Evolutionary conservation across 2,888 invertebrate genomes (phyloP).

Genomic region (Pollenia angustigena): DNA sequence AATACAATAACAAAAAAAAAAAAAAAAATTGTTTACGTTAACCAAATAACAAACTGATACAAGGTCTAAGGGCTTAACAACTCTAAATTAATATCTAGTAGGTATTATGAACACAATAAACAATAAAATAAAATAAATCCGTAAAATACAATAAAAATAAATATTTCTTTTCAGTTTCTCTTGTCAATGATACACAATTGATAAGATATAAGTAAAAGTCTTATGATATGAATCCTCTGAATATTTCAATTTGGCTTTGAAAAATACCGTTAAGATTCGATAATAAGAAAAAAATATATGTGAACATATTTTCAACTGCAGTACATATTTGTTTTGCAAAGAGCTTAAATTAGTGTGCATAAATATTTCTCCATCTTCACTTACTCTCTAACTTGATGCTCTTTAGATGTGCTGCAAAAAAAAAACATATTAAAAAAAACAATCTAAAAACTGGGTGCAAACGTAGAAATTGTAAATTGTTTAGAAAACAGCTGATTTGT

Average conservation of each 20-base stretch:
- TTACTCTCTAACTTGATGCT: constrained; percentile 17
- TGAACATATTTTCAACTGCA: not conserved
- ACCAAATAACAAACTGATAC: constrained; percentile 34
- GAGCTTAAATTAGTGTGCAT: constrained; percentile 3
- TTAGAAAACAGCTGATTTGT: constrained; percentile 61
- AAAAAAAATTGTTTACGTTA: too few species aligned
- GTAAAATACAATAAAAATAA: not conserved
- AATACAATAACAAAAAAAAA: not conserved
- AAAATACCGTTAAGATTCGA: constrained; percentile 44
- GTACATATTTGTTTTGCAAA: constrained; percentile 7
- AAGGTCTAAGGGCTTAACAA: constrained; percentile 46
- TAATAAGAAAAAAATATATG: not conserved
- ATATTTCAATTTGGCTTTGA: not conserved
- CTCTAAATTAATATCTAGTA: not conserved
- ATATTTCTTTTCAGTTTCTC: constrained; percentile 16
- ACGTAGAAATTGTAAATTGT: constrained; percentile 6
- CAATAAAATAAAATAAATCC: not conserved
- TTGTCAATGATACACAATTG: constrained; percentile 7
- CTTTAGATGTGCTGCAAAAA: constrained; percentile 16
- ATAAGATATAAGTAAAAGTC: constrained; percentile 3
- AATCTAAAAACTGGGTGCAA: not conserved
- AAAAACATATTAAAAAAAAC: not conserved
- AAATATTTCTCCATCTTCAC: not conserved
- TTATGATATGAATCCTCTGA: constrained; percentile 2
- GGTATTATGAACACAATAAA: not conserved